Evolutionary conservation across 2,797 vertebrate species (phyloP), one percentile per base, ranked within the genome.

Genomic region (Stomatorhinus walkeri): DNA sequence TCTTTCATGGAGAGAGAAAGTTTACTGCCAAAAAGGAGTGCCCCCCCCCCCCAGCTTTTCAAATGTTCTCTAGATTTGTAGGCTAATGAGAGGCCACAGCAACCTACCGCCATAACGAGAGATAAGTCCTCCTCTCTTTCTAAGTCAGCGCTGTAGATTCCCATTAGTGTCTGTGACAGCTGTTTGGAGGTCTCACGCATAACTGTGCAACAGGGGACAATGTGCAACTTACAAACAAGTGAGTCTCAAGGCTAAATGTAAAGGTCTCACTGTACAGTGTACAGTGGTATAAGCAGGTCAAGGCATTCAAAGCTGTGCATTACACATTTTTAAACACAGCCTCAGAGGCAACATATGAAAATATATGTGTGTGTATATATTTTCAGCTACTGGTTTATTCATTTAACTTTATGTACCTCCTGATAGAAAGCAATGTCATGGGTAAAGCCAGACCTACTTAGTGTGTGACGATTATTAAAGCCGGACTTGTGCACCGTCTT

Each of bases 141-240:
- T 97, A 98, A 99, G 1, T 98, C 97, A 0, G 93, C 4, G 90
- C 95, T 97, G 89, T 99, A 99, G 90, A 99, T 91, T 49, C 97
- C 97, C 90, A 95, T 95, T 90, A 99, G 91, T 0, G 97, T 99
- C 92, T 97, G 96, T 0, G 97, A 96, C 87, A 99, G 93, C 51
- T 93, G 96, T 91, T 97, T 97, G 4, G 97, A 98, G 3, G 97
- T 96, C 85, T 99, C 98, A 1, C 97, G 98, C 94, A 99, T 96
- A 72, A 94, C 98, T 99, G 90, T 24, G 40, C 24, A 64, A 84
- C 72, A 49, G 46, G 54, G 52, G 9, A 81, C 64, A 48, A 52
- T 22, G 24, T 22, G 43, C 88, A 68, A 40, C 19, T 59, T 85
- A 85, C 46, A 43, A 51, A 85, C 46, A 46, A 46, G 49, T 54